These are phyloP conservation scores for Aphodius sticticus DNA, from an alignment of 2,888 invertebrate genomes.

Conservation along the genomic window DNA sequence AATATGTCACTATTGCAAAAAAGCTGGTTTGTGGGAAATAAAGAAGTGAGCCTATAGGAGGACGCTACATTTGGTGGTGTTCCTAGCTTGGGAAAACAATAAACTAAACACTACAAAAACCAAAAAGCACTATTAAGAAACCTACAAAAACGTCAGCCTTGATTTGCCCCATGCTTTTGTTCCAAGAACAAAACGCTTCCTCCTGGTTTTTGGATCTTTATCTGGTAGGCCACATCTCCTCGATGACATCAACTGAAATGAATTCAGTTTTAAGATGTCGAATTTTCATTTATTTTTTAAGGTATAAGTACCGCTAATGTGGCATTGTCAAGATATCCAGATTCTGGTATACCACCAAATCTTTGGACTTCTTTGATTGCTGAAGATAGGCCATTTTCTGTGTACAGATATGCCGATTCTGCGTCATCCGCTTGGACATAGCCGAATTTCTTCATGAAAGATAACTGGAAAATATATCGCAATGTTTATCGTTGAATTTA, in stretches of 20 bases:
- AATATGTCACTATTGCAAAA: too few relatives aligned
- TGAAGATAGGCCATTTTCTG: constrained; percentile 68
- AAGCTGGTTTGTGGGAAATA: too few relatives aligned
- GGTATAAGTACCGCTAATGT: constrained; percentile 65
- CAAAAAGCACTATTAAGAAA: constrained; percentile 33
- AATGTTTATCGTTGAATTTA: background rate
- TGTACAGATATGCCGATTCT: constrained; percentile 69
- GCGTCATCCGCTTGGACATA: constrained; percentile 65
- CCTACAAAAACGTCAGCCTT: constrained; percentile 73
- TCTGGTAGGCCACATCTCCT: constrained; percentile 79
- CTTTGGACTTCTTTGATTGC: constrained; percentile 74
- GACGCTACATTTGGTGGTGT: too few relatives aligned
- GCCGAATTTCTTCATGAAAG: constrained; percentile 75
- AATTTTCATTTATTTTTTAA: constrained; percentile 10
- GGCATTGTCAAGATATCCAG: constrained; percentile 71
- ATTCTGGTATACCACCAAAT: constrained; percentile 74
- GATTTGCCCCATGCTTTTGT: constrained; percentile 75
- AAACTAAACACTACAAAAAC: too few relatives aligned
- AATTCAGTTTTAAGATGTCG: constrained; percentile 18
- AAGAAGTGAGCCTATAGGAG: too few relatives aligned
- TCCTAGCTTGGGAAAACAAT: too few relatives aligned
- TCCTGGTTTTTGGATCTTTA: constrained; percentile 60
- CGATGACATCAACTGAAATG: constrained; percentile 67
- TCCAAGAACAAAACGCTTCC: constrained; percentile 68
- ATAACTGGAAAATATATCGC: constrained; percentile 60